These are phyloP conservation scores for Varanus komodoensis DNA, from an alignment of 2,113 vertebrate species.

Conservation along the genomic window DNA sequence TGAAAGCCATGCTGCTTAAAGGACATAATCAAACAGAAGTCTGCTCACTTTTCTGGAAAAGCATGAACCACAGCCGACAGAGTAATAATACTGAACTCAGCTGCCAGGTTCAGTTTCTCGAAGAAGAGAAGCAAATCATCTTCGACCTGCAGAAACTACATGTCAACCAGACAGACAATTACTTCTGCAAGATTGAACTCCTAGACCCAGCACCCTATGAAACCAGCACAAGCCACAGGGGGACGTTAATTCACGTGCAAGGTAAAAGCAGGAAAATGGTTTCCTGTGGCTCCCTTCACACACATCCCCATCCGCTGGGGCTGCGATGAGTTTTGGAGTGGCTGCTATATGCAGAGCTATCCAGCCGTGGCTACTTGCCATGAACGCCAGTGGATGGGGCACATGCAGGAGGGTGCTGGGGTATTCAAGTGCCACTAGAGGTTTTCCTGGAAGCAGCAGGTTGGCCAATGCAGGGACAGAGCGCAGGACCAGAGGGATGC, in stretches of 20 bases:
- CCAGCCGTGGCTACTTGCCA: neutral
- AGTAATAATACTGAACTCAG: slow-evolving; percentile 57
- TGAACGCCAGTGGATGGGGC: neutral
- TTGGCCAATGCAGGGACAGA: neutral
- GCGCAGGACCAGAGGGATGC: neutral
- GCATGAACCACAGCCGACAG: slow-evolving; percentile 31
- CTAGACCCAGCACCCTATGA: slow-evolving; percentile 81
- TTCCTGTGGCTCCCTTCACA: neutral
- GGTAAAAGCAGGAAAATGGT: slow-evolving; percentile 66
- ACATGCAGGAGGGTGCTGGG: neutral
- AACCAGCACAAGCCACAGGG: slow-evolving; percentile 73
- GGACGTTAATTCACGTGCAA: slow-evolving; percentile 78
- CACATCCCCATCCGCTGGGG: neutral
- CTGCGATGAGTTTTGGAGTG: no score
- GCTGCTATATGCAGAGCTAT: neutral
- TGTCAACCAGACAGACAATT: slow-evolving; percentile 81
- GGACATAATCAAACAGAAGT: slow-evolving; percentile 74
- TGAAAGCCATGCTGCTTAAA: slow-evolving; percentile 75
- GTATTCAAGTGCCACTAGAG: neutral
- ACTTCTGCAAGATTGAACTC: slow-evolving; percentile 80
- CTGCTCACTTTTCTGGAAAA: slow-evolving; percentile 74
- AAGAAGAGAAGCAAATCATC: slow-evolving; percentile 68
- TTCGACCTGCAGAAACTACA: slow-evolving; percentile 74
- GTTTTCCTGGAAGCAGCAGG: neutral
- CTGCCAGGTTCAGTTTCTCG: slow-evolving; percentile 58